Conservation (phyloP, 2,113 vertebrate species). For the Corapipo altera region DNA sequence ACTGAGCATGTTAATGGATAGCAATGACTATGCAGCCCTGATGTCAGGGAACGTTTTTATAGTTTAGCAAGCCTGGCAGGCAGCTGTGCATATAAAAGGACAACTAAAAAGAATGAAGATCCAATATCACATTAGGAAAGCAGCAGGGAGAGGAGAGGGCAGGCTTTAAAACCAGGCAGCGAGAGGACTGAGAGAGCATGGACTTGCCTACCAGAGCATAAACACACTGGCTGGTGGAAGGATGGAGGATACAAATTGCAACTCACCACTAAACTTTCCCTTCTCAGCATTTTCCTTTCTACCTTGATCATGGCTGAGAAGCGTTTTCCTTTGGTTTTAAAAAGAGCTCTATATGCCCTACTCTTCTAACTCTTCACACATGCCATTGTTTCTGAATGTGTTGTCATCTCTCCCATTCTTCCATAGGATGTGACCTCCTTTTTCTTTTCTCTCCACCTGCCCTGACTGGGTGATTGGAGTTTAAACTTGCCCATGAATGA, state of each 20-base stretch:
- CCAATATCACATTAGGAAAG: neutral
- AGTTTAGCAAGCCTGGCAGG: neutral
- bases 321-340: neutral
- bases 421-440: neutral
- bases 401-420: neutral
- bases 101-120: neutral
- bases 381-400: neutral
- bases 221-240: neutral
- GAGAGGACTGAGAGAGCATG: neutral
- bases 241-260: neutral
- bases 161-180: neutral
- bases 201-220: neutral
- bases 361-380: neutral
- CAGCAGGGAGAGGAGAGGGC: neutral
- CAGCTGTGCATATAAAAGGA: neutral
- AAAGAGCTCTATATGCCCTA: neutral
- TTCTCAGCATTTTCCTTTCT: neutral
- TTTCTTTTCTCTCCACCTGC: neutral
- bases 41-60: neutral
- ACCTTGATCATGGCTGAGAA: neutral
- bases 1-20: neutral
- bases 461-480: neutral
- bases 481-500: neutral
- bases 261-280: neutral
- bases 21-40: neutral